Evolutionary conservation across 1,140 invertebrate species (phyloP).

Genomic region (Heliothis subflexa): DNA sequence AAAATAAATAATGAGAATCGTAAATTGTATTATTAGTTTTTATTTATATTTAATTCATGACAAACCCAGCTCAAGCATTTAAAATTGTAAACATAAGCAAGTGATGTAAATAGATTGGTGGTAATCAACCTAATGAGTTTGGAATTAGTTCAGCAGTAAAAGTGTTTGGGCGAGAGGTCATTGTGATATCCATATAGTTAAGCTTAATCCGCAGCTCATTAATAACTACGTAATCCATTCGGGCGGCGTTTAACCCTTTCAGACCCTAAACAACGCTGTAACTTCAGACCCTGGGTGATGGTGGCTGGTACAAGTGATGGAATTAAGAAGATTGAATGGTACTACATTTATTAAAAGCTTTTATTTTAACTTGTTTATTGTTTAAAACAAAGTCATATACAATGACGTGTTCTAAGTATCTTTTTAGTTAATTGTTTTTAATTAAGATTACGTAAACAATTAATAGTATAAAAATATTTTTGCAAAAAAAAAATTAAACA

Average conservation of each 20-base stretch:
- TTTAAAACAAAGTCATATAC: not conserved
- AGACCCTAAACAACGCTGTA: slow-evolving; percentile 56
- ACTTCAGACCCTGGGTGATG: slow-evolving; percentile 46
- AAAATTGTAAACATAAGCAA: not conserved
- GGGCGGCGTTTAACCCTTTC: slow-evolving; percentile 60
- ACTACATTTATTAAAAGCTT: too few relatives aligned
- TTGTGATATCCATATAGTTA: slow-evolving; percentile 38
- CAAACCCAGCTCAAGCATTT: not conserved
- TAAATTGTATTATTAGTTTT: not conserved
- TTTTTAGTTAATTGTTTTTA: too few relatives aligned
- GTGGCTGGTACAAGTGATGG: slow-evolving; percentile 12
- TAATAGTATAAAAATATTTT: too few relatives aligned
- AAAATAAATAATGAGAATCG: too few relatives aligned
- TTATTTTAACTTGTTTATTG: too few relatives aligned
- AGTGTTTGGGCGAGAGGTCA: slow-evolving; percentile 6
- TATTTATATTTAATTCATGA: too few relatives aligned
- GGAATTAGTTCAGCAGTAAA: slow-evolving; percentile 14
- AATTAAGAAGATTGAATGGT: not conserved
- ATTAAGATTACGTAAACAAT: too few relatives aligned
- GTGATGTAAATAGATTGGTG: not conserved
- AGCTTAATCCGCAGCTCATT: slow-evolving; percentile 53
- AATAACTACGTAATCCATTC: slow-evolving; percentile 63
- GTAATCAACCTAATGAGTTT: slow-evolving; percentile 9
- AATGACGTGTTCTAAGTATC: too few relatives aligned
- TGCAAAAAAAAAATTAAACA: too few relatives aligned